These are phyloP conservation scores for Rhabdomys dilectus DNA, from an alignment of 2,113 vertebrate species.

Conservation along the genomic window DNA sequence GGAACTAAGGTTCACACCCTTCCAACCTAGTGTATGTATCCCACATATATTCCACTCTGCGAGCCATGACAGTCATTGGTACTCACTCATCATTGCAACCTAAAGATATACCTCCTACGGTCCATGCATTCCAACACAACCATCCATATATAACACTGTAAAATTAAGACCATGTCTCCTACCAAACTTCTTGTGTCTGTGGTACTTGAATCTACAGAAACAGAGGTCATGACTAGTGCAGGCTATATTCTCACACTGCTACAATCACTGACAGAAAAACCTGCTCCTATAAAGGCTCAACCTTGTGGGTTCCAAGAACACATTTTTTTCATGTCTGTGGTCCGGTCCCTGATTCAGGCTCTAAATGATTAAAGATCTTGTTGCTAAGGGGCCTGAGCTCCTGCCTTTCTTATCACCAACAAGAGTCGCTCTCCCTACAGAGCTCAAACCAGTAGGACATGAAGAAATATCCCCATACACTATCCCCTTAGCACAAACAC, in stretches of 20 bases:
- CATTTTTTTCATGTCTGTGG: neutral
- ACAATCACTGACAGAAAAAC: neutral
- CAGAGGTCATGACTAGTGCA: neutral
- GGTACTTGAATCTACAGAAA: neutral
- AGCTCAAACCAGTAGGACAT: neutral
- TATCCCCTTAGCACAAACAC: neutral
- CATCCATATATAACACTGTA: neutral
- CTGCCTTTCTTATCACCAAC: neutral
- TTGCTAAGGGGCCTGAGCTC: neutral
- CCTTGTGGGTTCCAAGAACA: neutral
- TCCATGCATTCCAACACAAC: neutral
- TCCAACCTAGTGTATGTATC: neutral
- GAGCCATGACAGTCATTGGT: neutral
- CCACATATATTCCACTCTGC: neutral
- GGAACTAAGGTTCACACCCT: neutral
- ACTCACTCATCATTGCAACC: neutral
- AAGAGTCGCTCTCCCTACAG: neutral
- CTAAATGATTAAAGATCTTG: neutral
- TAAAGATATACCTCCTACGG: neutral
- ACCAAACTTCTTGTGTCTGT: neutral
- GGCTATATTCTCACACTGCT: neutral
- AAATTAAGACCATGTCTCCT: neutral
- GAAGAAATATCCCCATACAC: neutral
- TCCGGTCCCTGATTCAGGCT: neutral
- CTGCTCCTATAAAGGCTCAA: no score